phyloP scores from a whole-genome alignment of 2,113 vertebrate species.

The Anoura caudifer region DNA sequence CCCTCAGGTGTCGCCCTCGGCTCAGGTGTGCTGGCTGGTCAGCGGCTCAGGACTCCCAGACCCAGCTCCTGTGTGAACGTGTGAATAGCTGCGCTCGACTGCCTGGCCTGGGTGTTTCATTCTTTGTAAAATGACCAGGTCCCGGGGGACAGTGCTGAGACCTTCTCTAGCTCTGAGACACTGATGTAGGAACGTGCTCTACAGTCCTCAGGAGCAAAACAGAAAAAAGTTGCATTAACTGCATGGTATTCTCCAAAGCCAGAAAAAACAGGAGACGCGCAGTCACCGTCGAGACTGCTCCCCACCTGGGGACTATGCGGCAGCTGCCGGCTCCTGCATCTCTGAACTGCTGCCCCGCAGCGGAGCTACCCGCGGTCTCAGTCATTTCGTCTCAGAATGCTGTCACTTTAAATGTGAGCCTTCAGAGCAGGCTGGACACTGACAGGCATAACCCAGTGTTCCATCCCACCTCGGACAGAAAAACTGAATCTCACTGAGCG shows the following conservation, averaged over 20 bases:
- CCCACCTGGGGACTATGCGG: not conserved
- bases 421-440: not conserved
- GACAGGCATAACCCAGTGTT: not conserved
- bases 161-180: not conserved
- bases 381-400: not conserved
- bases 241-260: not conserved
- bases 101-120: not conserved
- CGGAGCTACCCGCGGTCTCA: too few species aligned
- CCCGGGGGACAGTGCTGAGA: rapidly evolving
- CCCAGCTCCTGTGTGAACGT: not conserved
- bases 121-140: not conserved
- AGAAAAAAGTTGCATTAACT: not conserved
- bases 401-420: not conserved
- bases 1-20: not conserved
- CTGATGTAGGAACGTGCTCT: rapidly evolving
- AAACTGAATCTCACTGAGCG: not conserved
- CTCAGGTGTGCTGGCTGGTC: not conserved
- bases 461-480: not conserved
- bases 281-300: not conserved
- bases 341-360: not conserved
- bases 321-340: not conserved
- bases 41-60: not conserved
- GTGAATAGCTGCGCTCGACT: not conserved
- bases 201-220: not conserved
- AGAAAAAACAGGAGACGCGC: not conserved